These are phyloP conservation scores for Oasisia sp. DNA, from an alignment of 2,888 invertebrate genomes.

Conservation along the genomic window DNA sequence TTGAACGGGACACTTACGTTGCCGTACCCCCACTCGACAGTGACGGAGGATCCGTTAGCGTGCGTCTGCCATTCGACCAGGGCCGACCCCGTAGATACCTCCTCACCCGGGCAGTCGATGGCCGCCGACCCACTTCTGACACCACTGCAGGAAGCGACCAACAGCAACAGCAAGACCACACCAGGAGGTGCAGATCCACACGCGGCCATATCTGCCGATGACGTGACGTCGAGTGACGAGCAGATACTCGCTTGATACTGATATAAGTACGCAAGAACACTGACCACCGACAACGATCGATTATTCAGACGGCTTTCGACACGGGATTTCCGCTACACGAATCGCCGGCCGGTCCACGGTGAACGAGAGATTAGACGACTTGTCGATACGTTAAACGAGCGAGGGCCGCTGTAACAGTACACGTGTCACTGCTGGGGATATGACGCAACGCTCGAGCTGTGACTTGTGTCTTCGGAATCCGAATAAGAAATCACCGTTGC, in stretches of 20 bases:
- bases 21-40: neutral
- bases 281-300: neutral
- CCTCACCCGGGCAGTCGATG: neutral
- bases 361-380: neutral
- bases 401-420: neutral
- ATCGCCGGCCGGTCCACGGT: neutral
- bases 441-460: neutral
- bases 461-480: neutral
- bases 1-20: neutral
- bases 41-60: neutral
- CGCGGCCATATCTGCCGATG: neutral
- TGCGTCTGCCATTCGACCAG: neutral
- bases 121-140: neutral
- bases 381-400: neutral
- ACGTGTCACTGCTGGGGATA: neutral
- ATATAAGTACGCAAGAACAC: constrained; percentile 10
- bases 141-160: neutral
- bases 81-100: neutral
- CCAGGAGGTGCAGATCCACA: neutral
- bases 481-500: too few relatives aligned
- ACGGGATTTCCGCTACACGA: constrained; percentile 6
- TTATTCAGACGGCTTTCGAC: constrained; percentile 10
- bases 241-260: neutral
- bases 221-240: neutral
- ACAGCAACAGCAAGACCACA: neutral